Conservation (phyloP, 2,888 invertebrate species). For the Hipparchia semele region DNA sequence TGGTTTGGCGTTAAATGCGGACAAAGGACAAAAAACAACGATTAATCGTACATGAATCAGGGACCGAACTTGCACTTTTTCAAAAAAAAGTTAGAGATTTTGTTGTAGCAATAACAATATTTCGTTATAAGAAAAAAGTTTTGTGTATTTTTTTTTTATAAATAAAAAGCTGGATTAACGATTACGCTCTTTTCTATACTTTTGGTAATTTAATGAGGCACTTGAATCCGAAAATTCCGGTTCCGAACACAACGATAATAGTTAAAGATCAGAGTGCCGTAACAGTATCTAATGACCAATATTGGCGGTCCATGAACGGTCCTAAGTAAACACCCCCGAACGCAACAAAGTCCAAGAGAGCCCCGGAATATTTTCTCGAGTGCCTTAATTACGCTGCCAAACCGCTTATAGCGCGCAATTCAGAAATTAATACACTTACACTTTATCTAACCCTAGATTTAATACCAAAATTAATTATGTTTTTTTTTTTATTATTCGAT, state of each 20-base stretch:
- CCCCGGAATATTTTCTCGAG: neutral
- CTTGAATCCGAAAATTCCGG: neutral
- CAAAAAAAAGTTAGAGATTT: no score
- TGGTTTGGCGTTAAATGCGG: no score
- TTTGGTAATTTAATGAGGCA: neutral
- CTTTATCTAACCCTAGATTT: neutral
- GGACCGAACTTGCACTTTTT: no score
- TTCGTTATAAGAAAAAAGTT: no score
- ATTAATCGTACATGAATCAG: no score
- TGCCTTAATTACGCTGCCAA: no score
- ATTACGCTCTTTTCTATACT: no score
- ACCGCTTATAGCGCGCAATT: neutral
- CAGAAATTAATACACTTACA: neutral
- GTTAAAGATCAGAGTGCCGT: constrained; percentile 4
- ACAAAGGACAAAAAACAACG: no score
- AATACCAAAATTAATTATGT: neutral
- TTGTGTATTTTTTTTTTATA: no score
- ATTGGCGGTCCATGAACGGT: neutral
- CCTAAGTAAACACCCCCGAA: constrained; percentile 2
- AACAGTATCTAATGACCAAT: constrained; percentile 8
- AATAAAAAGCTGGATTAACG: no score
- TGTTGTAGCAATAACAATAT: no score
- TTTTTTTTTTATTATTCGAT: no score
- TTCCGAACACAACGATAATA: neutral
- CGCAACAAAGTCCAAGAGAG: neutral